Evolutionary conservation across 2,113 vertebrate genomes (phyloP), one percentile per base, ranked within the genome.

Genomic region (Meleagris gallopavo): DNA sequence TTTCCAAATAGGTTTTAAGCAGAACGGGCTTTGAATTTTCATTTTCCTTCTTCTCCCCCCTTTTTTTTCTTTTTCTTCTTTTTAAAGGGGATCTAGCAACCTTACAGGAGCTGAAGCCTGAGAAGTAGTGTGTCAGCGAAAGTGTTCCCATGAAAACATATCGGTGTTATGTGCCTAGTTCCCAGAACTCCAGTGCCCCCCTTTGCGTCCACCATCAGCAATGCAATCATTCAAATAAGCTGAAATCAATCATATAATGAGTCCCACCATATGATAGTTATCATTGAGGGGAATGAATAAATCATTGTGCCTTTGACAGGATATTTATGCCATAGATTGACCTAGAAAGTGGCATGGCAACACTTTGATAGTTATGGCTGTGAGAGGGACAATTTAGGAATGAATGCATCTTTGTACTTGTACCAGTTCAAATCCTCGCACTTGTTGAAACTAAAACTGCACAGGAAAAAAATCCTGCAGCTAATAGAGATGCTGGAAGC

Each of bases 231-330:
- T 98, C 97, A 97, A 94, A 97, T 90, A 96, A 96, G 96, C 92
- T 97, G 97, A 97, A 98, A 97, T 97, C 97, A 97, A 97, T 98
- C 98, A 97, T 95, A 96, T 98, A 98, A 98, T 97, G 97, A 98
- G 97, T 77, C 91, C 95, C 77, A 96, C 96, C 96, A 98, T 96
- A 90, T 81, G 97, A 98, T 96, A 94, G 96, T 96, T 97, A 96
- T 95, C 97, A 97, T 92, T 93, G 94, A 95, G 87, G 92, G 76
- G 91, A 92, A 97, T 98, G 97, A 98, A 98, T 98, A 97, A 97
- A 96, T 97, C 98, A 97, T 98, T 98, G 97, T 98, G 94, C 96
- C 96, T 94, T 92, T 94, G 52, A 92, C 92, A 88, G 91, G 91
- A 85, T 94, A 92, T 96, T 91, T 94, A 93, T 89, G 88, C 91